These are phyloP conservation scores for Alouatta palliata DNA, from an alignment of 2,113 vertebrate genomes.

Conservation along the genomic window DNA sequence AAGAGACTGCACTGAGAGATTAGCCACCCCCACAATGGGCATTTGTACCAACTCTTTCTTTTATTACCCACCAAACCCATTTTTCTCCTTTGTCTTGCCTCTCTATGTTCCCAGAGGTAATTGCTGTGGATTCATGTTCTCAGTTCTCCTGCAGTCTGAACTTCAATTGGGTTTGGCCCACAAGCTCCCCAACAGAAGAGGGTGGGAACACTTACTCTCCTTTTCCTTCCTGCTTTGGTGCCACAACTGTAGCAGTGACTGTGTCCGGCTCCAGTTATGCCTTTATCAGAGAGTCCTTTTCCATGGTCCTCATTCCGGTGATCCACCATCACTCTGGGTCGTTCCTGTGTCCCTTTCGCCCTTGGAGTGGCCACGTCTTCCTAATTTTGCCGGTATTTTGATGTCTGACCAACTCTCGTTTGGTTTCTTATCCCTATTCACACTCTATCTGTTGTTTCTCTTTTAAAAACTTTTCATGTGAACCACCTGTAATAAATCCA, in stretches of 20 bases:
- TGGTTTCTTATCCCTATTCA: background rate
- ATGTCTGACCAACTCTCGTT: background rate
- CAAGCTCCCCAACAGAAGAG: background rate
- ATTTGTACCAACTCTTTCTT: background rate
- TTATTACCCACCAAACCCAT: background rate
- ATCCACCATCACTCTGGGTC: background rate
- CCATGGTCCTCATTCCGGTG: background rate
- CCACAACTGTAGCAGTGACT: background rate
- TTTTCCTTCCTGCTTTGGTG: background rate
- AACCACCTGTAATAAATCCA: background rate
- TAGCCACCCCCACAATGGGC: too few relatives aligned
- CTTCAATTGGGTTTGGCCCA: background rate
- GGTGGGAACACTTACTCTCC: background rate
- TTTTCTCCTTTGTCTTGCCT: background rate
- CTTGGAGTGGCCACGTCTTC: background rate
- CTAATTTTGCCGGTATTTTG: background rate
- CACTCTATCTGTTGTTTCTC: background rate
- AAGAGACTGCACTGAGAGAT: background rate
- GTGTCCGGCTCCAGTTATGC: background rate
- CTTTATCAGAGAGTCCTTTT: background rate
- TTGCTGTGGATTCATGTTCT: background rate
- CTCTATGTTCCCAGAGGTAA: background rate
- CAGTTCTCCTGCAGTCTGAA: background rate
- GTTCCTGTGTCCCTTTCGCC: background rate
- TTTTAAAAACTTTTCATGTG: background rate